These are phyloP conservation scores for Alsophila aescularia DNA, from an alignment of 2,888 invertebrate genomes.

Conservation along the genomic window DNA sequence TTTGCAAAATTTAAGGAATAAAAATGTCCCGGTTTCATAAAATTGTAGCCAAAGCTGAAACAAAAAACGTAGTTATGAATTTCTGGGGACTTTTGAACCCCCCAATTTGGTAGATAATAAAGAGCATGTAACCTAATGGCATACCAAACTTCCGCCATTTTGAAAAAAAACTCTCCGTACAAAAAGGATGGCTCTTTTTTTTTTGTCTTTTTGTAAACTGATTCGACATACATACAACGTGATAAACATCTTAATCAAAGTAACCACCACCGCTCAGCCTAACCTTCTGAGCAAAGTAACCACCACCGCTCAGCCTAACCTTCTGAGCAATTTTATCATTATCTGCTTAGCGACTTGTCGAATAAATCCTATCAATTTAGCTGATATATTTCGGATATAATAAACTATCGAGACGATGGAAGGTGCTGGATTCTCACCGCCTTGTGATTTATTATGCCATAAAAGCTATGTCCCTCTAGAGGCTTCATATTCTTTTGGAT, in stretches of 20 bases:
- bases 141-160: too few relatives aligned
- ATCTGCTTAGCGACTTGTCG: constrained; percentile 48
- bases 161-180: too few relatives aligned
- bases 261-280: constrained; percentile 1
- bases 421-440: constrained; percentile 4
- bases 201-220: too few relatives aligned
- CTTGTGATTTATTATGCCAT: neutral
- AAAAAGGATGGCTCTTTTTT: too few relatives aligned
- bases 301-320: constrained; percentile 9
- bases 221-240: neutral
- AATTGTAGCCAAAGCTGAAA: too few relatives aligned
- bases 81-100: too few relatives aligned
- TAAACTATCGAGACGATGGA: constrained; percentile 1
- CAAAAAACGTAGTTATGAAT: too few relatives aligned
- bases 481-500: neutral
- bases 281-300: constrained; percentile 32
- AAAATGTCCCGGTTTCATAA: too few relatives aligned
- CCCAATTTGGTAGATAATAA: too few relatives aligned
- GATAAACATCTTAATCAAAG: neutral
- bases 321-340: constrained; percentile 50
- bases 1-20: too few relatives aligned
- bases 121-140: too few relatives aligned
- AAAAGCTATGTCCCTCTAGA: neutral
- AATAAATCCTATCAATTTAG: constrained; percentile 45
- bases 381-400: constrained; percentile 3